Conservation (phyloP, 2,113 vertebrate species). For the Pluvialis apricaria region DNA sequence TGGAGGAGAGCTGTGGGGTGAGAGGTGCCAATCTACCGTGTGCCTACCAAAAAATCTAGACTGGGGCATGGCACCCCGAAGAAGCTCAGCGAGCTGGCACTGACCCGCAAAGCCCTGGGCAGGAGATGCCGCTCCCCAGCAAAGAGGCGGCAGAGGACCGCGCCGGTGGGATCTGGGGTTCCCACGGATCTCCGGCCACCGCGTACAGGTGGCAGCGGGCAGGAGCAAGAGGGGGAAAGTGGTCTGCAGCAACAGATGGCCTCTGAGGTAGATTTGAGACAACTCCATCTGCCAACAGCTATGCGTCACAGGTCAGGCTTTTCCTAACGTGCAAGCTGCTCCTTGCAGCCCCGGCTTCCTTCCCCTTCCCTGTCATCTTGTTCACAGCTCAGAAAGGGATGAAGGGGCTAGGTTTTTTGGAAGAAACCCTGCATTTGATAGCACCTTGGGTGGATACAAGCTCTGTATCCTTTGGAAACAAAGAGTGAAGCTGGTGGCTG, state of each 20-base stretch:
- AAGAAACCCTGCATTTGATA: slow-evolving; percentile 46
- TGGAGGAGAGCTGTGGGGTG: background rate
- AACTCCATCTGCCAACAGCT: slow-evolving; percentile 43
- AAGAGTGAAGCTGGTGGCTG: slow-evolving; percentile 23
- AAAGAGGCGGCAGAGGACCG: background rate
- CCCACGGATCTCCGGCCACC: background rate
- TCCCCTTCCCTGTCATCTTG: slow-evolving; percentile 4
- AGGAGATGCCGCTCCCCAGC: background rate
- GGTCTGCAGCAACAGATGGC: slow-evolving; percentile 13
- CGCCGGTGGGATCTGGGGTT: background rate
- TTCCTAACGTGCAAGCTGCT: background rate
- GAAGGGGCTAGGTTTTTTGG: background rate
- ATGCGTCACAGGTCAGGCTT: background rate
- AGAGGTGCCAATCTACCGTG: background rate
- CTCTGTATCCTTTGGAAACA: slow-evolving; percentile 31
- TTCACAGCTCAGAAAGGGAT: slow-evolving; percentile 47
- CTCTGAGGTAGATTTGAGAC: slow-evolving; percentile 72
- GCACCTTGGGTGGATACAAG: slow-evolving; percentile 47
- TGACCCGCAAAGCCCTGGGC: background rate
- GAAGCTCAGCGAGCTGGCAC: background rate
- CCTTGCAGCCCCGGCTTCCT: background rate
- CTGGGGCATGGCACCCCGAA: background rate
- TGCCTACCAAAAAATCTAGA: background rate
- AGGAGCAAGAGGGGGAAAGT: background rate
- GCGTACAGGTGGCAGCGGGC: background rate